Conservation (phyloP, 2,797 vertebrate species). For the Coranthus polyacanthus region DNA sequence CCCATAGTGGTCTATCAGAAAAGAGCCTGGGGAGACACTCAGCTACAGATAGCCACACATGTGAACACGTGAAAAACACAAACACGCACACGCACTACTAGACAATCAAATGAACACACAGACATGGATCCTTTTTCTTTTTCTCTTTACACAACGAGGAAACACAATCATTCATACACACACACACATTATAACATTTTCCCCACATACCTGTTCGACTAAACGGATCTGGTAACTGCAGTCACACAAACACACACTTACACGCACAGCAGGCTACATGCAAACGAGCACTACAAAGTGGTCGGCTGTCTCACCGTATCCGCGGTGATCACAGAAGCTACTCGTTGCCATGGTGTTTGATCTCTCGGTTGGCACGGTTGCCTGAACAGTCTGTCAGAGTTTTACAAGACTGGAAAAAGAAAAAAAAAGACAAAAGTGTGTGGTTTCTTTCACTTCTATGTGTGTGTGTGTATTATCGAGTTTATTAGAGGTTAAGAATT, state of each 20-base stretch:
- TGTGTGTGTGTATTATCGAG: not conserved
- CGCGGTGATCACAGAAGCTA: constrained; percentile 56
- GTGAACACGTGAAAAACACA: constrained; percentile 30
- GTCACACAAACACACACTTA: constrained; percentile 14
- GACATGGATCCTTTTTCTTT: constrained; percentile 9
- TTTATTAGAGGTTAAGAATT: too few relatives aligned
- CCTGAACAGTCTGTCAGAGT: constrained; percentile 31
- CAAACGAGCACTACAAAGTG: constrained; percentile 49
- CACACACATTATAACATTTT: too few relatives aligned
- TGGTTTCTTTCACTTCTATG: constrained; percentile 4
- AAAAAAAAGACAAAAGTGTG: not conserved
- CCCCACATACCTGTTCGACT: constrained; percentile 18
- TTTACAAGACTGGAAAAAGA: constrained; percentile 11
- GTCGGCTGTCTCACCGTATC: constrained; percentile 50
- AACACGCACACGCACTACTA: constrained; percentile 49
- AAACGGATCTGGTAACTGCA: constrained; percentile 5
- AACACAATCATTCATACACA: too few relatives aligned
- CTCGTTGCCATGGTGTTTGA: constrained; percentile 57
- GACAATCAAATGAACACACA: constrained; percentile 23
- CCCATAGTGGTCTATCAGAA: constrained; percentile 74
- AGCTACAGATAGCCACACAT: constrained; percentile 55
- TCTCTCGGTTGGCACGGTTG: constrained; percentile 41
- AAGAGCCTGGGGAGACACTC: constrained; percentile 68
- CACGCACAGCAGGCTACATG: constrained; percentile 17
- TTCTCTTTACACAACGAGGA: too few relatives aligned